Percentiles rank a stretch among this genome's conserved stretches.
Conservation (phyloP, 2,113 vertebrate genomes). For the Oxyruncus cristatus region DNA sequence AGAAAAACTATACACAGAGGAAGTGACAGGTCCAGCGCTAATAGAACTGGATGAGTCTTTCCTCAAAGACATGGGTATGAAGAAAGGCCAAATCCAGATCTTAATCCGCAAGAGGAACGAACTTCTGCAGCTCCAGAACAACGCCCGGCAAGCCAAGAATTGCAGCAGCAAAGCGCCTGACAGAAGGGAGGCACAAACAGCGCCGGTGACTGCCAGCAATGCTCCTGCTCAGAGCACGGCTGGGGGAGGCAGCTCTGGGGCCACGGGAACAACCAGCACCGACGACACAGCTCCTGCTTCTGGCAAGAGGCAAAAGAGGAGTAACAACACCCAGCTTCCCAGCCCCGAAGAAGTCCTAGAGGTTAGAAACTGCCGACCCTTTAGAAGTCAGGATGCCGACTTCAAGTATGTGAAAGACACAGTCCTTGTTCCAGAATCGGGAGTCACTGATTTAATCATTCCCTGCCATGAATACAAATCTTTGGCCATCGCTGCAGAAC, state of each 20-base stretch:
- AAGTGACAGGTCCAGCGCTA: constrained; percentile 77
- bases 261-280: not conserved
- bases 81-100: constrained; percentile 73
- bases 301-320: not conserved
- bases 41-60: constrained; percentile 65
- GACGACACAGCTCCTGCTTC: not conserved
- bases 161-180: not conserved
- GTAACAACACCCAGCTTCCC: not conserved
- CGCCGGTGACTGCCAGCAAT: not conserved
- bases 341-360: not conserved
- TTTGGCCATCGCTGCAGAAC: constrained; percentile 59
- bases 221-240: fast-evolving
- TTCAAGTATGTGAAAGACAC: constrained; percentile 75
- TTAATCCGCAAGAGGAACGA: constrained; percentile 73
- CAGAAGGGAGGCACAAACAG: fast-evolving
- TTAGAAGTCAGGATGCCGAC: constrained; percentile 63
- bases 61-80: constrained; percentile 74
- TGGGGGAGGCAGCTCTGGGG: not conserved
- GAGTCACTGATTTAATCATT: constrained; percentile 69
- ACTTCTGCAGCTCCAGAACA: not conserved
- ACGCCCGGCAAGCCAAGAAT: not conserved
- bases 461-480: constrained; percentile 86
- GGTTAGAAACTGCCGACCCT: constrained; percentile 64
- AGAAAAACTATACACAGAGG: constrained; percentile 68
- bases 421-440: constrained; percentile 80